These are phyloP conservation scores for Dynastes maya DNA, from an alignment of 2,888 invertebrate genomes.

Conservation along the genomic window DNA sequence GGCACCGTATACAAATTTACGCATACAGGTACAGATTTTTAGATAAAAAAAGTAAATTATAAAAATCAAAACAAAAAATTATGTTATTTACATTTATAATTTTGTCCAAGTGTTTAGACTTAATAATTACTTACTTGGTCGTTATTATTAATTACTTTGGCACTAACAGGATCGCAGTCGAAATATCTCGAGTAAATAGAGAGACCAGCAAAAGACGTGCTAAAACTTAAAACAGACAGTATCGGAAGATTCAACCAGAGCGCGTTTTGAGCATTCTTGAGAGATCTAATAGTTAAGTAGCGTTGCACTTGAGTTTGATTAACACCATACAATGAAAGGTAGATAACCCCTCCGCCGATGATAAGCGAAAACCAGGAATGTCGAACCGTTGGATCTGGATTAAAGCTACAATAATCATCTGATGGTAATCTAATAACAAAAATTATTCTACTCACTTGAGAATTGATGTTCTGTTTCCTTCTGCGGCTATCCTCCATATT, in stretches of 20 bases:
- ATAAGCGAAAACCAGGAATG: constrained; percentile 88
- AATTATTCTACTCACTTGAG: constrained; percentile 72
- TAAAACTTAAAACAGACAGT: constrained; percentile 78
- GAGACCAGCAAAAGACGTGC: constrained; percentile 79
- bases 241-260: constrained; percentile 87
- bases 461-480: constrained; percentile 82
- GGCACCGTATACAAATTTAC: too few relatives aligned
- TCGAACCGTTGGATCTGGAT: constrained; percentile 85
- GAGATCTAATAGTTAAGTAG: constrained; percentile 77
- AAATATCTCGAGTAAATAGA: constrained; percentile 85
- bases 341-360: constrained; percentile 87
- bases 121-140: constrained; percentile 74
- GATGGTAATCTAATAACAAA: neutral
- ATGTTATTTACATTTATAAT: neutral
- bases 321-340: constrained; percentile 75
- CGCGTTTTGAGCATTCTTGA: constrained; percentile 79
- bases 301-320: constrained; percentile 87
- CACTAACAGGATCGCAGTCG: constrained; percentile 83
- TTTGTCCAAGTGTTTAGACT: neutral
- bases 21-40: too few relatives aligned
- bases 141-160: constrained; percentile 74
- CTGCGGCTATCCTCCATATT: constrained; percentile 81
- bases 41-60: too few relatives aligned
- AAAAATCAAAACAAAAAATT: neutral
- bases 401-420: constrained; percentile 73